phyloP scores from a whole-genome alignment of 2,113 vertebrate species.

The Pedetes capensis region DNA sequence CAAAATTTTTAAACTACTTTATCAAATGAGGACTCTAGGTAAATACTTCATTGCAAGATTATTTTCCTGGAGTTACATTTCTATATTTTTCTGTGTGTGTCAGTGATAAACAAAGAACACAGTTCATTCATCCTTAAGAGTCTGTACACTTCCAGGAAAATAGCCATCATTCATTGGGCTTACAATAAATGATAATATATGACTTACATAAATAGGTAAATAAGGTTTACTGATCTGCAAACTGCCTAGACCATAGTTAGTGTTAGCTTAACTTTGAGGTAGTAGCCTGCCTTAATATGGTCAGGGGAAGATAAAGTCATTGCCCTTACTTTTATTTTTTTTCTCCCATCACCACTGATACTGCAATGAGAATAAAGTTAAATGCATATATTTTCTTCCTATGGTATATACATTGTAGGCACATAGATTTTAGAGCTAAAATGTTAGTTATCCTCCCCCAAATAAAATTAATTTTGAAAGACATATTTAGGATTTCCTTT shows the following conservation, averaged over 20 bases:
- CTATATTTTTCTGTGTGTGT: background rate
- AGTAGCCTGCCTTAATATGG: rapidly evolving
- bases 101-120: background rate
- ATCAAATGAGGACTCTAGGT: background rate
- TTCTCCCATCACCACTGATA: background rate
- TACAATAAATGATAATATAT: background rate
- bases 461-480: background rate
- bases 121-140: background rate
- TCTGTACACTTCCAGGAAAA: background rate
- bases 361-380: background rate
- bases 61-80: background rate
- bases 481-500: background rate
- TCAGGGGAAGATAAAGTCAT: background rate
- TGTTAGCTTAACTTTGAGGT: background rate
- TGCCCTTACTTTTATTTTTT: background rate
- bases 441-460: background rate
- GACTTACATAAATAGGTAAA: background rate
- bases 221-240: background rate
- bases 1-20: background rate
- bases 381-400: background rate
- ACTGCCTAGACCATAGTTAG: background rate
- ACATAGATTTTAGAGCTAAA: background rate
- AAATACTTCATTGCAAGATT: background rate
- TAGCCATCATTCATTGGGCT: background rate
- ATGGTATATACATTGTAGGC: background rate